Evolutionary conservation across 2,888 invertebrate genomes (phyloP).

Genomic region (Eledone cirrhosa): DNA sequence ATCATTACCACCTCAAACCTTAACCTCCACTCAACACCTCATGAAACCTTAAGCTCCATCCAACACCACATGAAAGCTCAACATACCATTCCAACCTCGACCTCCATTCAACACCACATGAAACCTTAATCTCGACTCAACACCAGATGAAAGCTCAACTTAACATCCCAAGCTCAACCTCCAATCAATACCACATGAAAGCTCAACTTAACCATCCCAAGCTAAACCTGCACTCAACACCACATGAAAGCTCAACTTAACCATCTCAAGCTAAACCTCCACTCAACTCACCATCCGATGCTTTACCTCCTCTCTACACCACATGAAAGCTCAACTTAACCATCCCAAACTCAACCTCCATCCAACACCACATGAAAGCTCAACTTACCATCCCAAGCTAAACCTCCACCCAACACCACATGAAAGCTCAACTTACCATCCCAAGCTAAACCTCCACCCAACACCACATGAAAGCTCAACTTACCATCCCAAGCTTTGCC

Average conservation of each 20-base stretch:
- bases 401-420: conserved; percentile 55
- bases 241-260: conserved; percentile 39
- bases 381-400: conserved; percentile 40
- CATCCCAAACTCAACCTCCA: conserved; percentile 46
- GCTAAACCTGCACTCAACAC: conserved; percentile 56
- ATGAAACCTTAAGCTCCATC: conserved; percentile 51
- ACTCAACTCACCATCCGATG: conserved; percentile 54
- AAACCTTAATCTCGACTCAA: too few species aligned
- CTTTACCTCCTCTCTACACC: conserved; percentile 32
- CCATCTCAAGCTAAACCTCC: conserved; percentile 47
- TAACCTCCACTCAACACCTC: conserved; percentile 35
- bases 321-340: conserved; percentile 31
- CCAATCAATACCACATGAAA: conserved; percentile 52
- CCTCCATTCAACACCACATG: conserved; percentile 58
- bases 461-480: conserved; percentile 42
- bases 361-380: conserved; percentile 50
- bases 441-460: conserved; percentile 51
- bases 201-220: conserved; percentile 35
- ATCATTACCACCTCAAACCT: too few species aligned
- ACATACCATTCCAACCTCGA: conserved; percentile 40
- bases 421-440: conserved; percentile 39
- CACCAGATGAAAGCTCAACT: not conserved
- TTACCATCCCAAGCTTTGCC: conserved; percentile 46
- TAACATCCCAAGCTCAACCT: conserved; percentile 46
- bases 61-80: conserved; percentile 46